Conservation (phyloP, 2,113 vertebrate species). For the Erythrocebus patas region DNA sequence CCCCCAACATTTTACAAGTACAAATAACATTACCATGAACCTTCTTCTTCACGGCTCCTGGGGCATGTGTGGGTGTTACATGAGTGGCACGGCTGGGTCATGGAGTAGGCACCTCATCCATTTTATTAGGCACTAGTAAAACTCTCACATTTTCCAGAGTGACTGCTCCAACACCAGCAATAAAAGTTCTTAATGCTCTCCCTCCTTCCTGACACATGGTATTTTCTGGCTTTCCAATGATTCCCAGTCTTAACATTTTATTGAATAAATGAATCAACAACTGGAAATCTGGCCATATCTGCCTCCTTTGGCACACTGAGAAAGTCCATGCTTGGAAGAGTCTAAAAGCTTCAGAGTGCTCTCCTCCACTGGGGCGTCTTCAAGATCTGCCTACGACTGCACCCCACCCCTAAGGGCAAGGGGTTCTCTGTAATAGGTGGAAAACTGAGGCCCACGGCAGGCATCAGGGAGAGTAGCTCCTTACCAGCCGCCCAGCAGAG, state of each 20-base stretch:
- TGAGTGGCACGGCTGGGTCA: accelerated
- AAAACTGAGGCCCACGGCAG: neutral
- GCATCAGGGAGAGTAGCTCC: too few relatives aligned
- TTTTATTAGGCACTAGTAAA: neutral
- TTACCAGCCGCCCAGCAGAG: neutral
- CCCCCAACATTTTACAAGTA: neutral
- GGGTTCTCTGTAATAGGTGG: neutral
- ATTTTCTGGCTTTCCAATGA: neutral
- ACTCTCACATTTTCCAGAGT: neutral
- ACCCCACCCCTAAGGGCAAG: neutral
- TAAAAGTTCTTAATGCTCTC: accelerated
- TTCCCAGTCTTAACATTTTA: neutral
- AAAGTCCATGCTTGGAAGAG: neutral
- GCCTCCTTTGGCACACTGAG: neutral
- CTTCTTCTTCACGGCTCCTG: accelerated
- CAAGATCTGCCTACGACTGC: neutral
- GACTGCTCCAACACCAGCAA: neutral
- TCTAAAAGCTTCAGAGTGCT: neutral
- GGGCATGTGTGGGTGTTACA: neutral
- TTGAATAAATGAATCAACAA: neutral
- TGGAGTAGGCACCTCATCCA: accelerated
- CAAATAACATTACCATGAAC: accelerated
- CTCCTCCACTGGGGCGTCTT: neutral
- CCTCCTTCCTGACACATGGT: neutral
- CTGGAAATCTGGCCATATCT: neutral